phyloP scores from a whole-genome alignment of 2,888 invertebrate genomes.

The Erynnis tages region DNA sequence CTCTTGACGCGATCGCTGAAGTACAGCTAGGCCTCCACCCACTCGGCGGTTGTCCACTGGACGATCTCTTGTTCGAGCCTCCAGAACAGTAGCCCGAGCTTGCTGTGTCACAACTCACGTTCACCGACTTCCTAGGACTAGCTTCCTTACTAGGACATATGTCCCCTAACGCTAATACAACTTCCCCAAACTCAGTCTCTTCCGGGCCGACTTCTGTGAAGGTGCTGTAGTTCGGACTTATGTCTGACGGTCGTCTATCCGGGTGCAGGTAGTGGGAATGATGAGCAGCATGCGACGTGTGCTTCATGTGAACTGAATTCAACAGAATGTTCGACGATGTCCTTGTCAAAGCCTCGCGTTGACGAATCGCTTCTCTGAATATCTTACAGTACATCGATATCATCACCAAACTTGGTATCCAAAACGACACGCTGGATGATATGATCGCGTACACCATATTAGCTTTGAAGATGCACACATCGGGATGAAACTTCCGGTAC shows the following conservation, averaged over 20 bases:
- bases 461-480: slow-evolving; percentile 91
- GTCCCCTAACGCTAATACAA: slow-evolving; percentile 67
- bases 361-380: slow-evolving; percentile 90
- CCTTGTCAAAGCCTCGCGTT: slow-evolving; percentile 90
- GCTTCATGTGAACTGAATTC: slow-evolving; percentile 91
- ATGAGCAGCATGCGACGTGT: slow-evolving; percentile 86
- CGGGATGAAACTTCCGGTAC: slow-evolving; percentile 84
- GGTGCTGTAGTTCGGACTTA: slow-evolving; percentile 76
- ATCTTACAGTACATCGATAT: slow-evolving; percentile 95
- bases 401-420: slow-evolving; percentile 96
- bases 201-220: slow-evolving; percentile 76
- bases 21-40: slow-evolving; percentile 83
- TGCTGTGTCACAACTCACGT: slow-evolving; percentile 75
- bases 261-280: slow-evolving; percentile 79
- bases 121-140: slow-evolving; percentile 75
- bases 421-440: slow-evolving; percentile 94
- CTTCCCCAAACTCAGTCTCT: slow-evolving; percentile 69
- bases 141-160: slow-evolving; percentile 74
- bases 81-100: slow-evolving; percentile 77
- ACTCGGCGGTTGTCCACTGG: slow-evolving; percentile 74
- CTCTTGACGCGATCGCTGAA: slow-evolving; percentile 76
- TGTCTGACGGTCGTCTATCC: slow-evolving; percentile 71
- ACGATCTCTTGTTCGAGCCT: slow-evolving; percentile 72
- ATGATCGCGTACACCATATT: slow-evolving; percentile 93
- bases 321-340: slow-evolving; percentile 93